These are phyloP conservation scores for Zaprionus africanus DNA, from an alignment of 1,140 invertebrate genomes.

Conservation along the genomic window DNA sequence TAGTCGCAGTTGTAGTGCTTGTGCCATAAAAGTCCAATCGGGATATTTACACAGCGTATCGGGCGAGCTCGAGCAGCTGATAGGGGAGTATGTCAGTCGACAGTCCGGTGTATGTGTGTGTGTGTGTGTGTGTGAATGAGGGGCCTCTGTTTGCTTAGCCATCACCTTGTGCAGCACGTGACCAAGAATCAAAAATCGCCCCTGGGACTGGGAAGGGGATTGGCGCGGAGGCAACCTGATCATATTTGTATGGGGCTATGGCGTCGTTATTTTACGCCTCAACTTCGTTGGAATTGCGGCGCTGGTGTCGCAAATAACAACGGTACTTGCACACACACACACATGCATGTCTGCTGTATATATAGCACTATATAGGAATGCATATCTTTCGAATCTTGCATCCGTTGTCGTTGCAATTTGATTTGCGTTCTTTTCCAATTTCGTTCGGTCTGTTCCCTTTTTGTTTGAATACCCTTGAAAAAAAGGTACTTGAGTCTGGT, in stretches of 20 bases:
- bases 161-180: conserved; percentile 59
- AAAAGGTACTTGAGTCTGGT: neutral
- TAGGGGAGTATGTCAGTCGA: conserved; percentile 12
- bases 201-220: neutral
- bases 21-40: conserved; percentile 15
- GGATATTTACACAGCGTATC: conserved; percentile 54
- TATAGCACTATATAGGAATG: conserved; percentile 12
- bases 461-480: conserved; percentile 3
- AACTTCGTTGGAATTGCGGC: conserved; percentile 30
- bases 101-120: neutral
- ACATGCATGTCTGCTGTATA: neutral
- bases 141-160: conserved; percentile 9
- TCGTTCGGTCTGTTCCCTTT: neutral
- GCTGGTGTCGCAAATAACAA: conserved; percentile 21
- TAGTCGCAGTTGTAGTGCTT: neutral
- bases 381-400: conserved; percentile 46
- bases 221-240: conserved; percentile 11
- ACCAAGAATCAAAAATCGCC: conserved; percentile 21
- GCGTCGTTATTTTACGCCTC: conserved; percentile 43
- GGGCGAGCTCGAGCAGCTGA: conserved; percentile 12
- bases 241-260: conserved; percentile 23
- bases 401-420: conserved; percentile 51
- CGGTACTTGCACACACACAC: conserved; percentile 7
- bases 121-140: neutral
- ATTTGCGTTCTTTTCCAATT: conserved; percentile 47